Conservation (phyloP, 30 jellyfish, hydroid and myxozoan genomes). For the Rhopilema esculentum region DNA sequence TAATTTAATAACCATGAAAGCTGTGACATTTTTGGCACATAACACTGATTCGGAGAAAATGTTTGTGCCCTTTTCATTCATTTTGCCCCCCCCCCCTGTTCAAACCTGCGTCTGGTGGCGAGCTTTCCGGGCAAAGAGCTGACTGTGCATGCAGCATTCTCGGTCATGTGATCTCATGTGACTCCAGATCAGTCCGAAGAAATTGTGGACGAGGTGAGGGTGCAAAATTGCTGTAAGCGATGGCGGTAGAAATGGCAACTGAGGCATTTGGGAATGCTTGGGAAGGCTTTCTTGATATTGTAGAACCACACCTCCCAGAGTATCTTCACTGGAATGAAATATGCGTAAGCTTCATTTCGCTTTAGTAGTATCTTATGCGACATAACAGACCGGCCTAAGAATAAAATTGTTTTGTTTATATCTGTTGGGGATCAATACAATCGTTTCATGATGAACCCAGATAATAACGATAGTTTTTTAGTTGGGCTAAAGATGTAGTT, state of each 20-base stretch:
- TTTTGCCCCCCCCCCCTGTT: too few species aligned
- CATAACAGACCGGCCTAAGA: not conserved
- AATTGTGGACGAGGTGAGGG: not conserved
- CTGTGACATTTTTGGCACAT: too few species aligned
- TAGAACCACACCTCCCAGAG: conserved; percentile 97
- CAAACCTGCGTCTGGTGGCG: not conserved
- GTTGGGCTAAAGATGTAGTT: too few species aligned
- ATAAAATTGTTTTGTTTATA: not conserved
- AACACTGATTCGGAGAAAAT: too few species aligned
- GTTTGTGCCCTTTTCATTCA: too few species aligned
- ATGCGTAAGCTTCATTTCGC: conserved; percentile 72
- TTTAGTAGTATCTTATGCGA: not conserved
- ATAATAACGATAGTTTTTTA: too few species aligned
- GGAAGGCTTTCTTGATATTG: conserved; percentile 87
- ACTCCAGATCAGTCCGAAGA: conserved; percentile 6
- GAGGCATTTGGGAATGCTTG: conserved; percentile 69
- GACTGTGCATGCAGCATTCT: not conserved
- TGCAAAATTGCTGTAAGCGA: not conserved
- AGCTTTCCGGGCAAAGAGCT: not conserved
- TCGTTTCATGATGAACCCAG: not conserved
- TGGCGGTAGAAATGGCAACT: conserved; percentile 47
- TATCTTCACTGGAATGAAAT: conserved; percentile 97
- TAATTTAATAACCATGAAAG: too few species aligned
- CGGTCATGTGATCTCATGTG: conserved; percentile 25
- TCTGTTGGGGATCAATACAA: not conserved